Evolutionary conservation across 2,888 invertebrate genomes (phyloP), one percentile per base, ranked within the genome.

Genomic region (Aphodius sticticus): DNA sequence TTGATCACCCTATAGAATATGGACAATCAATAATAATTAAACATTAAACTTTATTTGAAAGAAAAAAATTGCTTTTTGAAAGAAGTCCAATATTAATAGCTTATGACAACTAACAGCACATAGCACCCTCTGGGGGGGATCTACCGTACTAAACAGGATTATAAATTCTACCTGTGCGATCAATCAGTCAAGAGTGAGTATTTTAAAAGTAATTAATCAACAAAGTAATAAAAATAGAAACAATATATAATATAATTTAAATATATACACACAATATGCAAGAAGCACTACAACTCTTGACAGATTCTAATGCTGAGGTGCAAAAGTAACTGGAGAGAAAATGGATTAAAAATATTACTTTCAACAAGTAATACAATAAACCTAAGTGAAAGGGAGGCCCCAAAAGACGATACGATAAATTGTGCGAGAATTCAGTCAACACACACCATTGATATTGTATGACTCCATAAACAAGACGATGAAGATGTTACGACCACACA

Each of bases 381-480:
- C 7, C 12, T 9, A 53, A 53, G 53, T 53, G 53, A 53, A 9
- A 12, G 53, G 53, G 12, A 9, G 53, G 7, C 12, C 53, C 53
- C 53, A 53, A 53, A 53, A 53, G 53, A 53, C 53, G 53, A 53
- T 53, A 53, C 53, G 53, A 53, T 53, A 53, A 53, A 53, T 9
- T 9, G 53, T 53, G 53, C 53, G 53, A 53, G 53, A 53, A 12
- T 53, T 53, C 53, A 53, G 53, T 53, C 53, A 53, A 53, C 53
- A 53, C 53, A 53, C 53, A 53, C 6, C 7, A 53, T 53, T 53
- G 53, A 53, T 53, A 53, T 3, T 53, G 53, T 53, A 53, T 53
- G 53, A 53, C 53, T 53, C 53, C 71, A 74, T 35, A 36, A 35
- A 74, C 74, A 74, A 74, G 74, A 74, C 35, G 74, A 26, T 35